Conservation (phyloP, 2,113 vertebrate species). For the Sclerurus mexicanus region DNA sequence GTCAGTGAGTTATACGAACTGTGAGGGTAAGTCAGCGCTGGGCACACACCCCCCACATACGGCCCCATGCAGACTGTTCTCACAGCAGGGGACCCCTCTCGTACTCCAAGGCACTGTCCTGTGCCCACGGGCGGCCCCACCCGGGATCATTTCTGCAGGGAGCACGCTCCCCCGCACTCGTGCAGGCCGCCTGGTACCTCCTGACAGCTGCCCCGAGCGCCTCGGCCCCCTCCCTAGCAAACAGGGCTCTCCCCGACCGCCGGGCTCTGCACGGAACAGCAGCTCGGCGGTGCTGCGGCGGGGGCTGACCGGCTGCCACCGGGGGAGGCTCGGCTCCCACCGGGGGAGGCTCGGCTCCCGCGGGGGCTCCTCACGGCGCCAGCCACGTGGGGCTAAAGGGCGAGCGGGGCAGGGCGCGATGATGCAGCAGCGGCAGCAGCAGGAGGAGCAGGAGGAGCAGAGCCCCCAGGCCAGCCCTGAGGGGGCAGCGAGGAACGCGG, state of each 20-base stretch:
- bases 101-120: background rate
- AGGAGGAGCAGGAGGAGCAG: no score
- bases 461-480: no score
- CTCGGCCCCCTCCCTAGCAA: background rate
- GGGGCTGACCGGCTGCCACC: no score
- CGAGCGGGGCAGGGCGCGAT: no score
- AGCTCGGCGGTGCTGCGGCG: no score
- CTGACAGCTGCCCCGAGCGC: background rate
- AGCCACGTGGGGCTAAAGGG: no score
- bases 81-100: background rate
- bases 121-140: background rate
- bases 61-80: background rate
- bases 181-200: background rate
- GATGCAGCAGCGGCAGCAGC: no score
- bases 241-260: background rate
- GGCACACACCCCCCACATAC: rapidly evolving
- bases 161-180: background rate
- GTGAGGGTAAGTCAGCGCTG: background rate
- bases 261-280: background rate
- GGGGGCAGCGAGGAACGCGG: no score
- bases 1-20: background rate
- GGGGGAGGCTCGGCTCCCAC: no score
- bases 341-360: no score
- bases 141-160: background rate
- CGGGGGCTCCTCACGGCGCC: no score